These are phyloP conservation scores for Pantherophis alleghaniensis DNA, from an alignment of 2,797 vertebrate genomes.

Conservation along the genomic window DNA sequence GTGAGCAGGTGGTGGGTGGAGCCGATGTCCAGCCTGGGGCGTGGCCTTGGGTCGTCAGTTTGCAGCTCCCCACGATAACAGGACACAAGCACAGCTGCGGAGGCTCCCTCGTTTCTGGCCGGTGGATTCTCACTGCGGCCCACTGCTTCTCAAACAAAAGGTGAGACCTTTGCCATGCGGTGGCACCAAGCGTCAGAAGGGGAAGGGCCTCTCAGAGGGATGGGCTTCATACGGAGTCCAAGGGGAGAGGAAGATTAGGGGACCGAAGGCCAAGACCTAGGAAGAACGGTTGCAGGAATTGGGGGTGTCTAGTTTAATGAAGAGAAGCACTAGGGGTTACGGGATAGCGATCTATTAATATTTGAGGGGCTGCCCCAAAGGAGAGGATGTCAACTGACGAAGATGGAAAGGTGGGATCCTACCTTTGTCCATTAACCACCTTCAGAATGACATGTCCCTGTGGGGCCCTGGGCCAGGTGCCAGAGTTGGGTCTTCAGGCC, in stretches of 20 bases:
- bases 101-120: constrained; percentile 41
- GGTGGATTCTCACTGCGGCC: constrained; percentile 62
- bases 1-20: accelerated
- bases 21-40: constrained; percentile 19
- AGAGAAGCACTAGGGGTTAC: too few relatives aligned
- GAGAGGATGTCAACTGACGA: background rate
- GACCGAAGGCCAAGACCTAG: too few relatives aligned
- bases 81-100: constrained; percentile 45
- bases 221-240: background rate
- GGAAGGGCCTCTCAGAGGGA: background rate
- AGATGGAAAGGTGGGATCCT: background rate
- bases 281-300: too few relatives aligned
- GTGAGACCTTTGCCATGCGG: constrained; percentile 23
- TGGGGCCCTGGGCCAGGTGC: too few relatives aligned
- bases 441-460: background rate
- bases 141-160: constrained; percentile 47
- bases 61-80: constrained; percentile 16
- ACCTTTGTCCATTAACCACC: background rate
- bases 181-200: background rate
- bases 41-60: constrained; percentile 64
- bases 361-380: background rate
- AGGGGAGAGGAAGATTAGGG: background rate
- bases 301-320: too few relatives aligned
- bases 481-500: background rate
- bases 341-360: accelerated